These are phyloP conservation scores for Drosophila stalkeri DNA, from an alignment of 2,888 invertebrate species.

Conservation along the genomic window DNA sequence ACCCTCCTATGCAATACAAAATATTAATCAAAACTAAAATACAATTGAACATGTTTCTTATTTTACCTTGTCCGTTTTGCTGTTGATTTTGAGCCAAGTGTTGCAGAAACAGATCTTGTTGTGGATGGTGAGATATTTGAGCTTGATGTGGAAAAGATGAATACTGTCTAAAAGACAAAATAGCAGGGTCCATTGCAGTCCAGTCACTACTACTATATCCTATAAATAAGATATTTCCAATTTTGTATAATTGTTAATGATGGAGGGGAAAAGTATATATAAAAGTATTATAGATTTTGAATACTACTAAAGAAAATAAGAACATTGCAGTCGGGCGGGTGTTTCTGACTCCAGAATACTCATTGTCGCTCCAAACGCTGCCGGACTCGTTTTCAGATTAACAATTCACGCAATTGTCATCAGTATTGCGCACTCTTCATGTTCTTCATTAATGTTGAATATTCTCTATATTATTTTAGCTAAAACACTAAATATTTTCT, in stretches of 20 bases:
- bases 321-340: too few relatives aligned
- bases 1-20: slow-evolving; percentile 60
- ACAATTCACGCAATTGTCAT: too few relatives aligned
- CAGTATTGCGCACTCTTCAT: too few relatives aligned
- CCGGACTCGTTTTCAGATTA: too few relatives aligned
- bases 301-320: too few relatives aligned
- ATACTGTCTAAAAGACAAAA: slow-evolving; percentile 86
- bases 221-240: slow-evolving; percentile 52
- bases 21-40: not conserved
- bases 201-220: slow-evolving; percentile 90
- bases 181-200: slow-evolving; percentile 97
- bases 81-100: slow-evolving; percentile 80
- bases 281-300: too few relatives aligned
- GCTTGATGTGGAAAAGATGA: slow-evolving; percentile 84
- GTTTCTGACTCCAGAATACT: too few relatives aligned
- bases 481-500: too few relatives aligned
- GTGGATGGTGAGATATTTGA: slow-evolving; percentile 81
- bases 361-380: too few relatives aligned
- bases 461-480: too few relatives aligned
- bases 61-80: slow-evolving; percentile 78
- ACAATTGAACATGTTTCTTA: not conserved
- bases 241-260: not conserved
- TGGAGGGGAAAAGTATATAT: not conserved
- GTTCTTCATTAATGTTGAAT: too few relatives aligned
- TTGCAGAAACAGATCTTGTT: slow-evolving; percentile 83